Percentiles rank a stretch among this genome's conserved stretches.
Conservation (phyloP, 2,888 invertebrate species). For the Nemapogon koenigi region DNA sequence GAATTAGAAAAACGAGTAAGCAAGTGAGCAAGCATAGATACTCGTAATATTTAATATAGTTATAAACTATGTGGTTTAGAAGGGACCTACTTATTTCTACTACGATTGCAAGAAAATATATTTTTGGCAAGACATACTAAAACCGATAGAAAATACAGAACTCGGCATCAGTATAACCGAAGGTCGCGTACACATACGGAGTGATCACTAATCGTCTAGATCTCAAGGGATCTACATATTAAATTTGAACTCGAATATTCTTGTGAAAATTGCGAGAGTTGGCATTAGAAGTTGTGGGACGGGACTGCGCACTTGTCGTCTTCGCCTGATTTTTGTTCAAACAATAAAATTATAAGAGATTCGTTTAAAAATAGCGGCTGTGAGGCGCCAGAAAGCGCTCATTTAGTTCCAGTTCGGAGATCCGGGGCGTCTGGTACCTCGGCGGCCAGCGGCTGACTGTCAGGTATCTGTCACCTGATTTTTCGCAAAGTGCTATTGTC, state of each 20-base stretch:
- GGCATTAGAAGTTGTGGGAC: conserved; percentile 48
- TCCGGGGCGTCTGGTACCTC: conserved; percentile 49
- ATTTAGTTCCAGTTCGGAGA: conserved; percentile 39
- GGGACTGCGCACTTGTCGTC: conserved; percentile 54
- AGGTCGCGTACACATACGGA: too few species aligned
- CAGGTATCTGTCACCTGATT: conserved; percentile 51
- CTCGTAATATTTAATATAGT: too few species aligned
- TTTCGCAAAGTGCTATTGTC: conserved; percentile 58
- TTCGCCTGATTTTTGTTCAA: conserved; percentile 48
- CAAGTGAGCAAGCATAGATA: too few species aligned
- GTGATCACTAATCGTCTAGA: too few species aligned
- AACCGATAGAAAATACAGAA: too few species aligned
- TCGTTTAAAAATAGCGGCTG: conserved; percentile 43
- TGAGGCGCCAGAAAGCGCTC: conserved; percentile 28
- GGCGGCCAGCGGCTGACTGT: conserved; percentile 35
- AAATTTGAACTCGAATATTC: conserved; percentile 1
- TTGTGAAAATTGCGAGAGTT: conserved; percentile 17
- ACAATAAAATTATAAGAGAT: conserved; percentile 62
- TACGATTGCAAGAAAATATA: too few species aligned
- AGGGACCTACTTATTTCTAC: too few species aligned
- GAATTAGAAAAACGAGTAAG: too few species aligned
- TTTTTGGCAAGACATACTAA: too few species aligned
- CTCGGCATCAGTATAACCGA: too few species aligned
- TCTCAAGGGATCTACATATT: conserved; percentile 3
- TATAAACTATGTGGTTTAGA: too few species aligned